Percentiles rank a stretch among this genome's conserved stretches.
These are phyloP conservation scores for Acrocephalus scirpaceus DNA, from an alignment of 2,797 vertebrate genomes.

Conservation along the genomic window DNA sequence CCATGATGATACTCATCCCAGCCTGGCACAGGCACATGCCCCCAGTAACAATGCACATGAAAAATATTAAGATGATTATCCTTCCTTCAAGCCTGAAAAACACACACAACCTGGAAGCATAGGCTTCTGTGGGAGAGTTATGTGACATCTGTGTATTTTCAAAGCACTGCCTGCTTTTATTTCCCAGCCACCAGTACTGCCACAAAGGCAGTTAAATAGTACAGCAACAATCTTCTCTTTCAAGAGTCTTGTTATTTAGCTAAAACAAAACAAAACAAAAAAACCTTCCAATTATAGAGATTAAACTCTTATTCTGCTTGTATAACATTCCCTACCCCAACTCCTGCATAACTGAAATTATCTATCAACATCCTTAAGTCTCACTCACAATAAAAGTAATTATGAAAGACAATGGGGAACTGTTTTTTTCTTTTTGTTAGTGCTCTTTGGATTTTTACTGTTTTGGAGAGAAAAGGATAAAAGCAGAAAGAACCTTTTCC, in stretches of 20 bases:
- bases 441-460: fast-evolving
- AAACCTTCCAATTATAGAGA: background rate
- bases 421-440: fast-evolving
- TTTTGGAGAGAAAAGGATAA: background rate
- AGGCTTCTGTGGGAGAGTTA: background rate
- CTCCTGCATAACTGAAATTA: background rate
- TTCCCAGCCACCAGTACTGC: background rate
- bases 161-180: background rate
- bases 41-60: background rate
- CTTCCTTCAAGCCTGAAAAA: background rate
- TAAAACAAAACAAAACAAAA: background rate
- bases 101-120: fast-evolving
- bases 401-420: background rate
- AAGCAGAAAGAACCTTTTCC: background rate
- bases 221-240: background rate
- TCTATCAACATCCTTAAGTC: background rate
- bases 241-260: background rate
- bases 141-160: background rate
- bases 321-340: background rate
- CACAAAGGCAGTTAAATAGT: background rate
- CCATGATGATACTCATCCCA: background rate
- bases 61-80: background rate
- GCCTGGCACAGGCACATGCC: background rate
- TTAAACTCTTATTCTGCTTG: background rate
- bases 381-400: background rate